Percentiles rank a stretch among this genome's conserved stretches.
These are phyloP conservation scores for Todus mexicanus DNA, from an alignment of 2,797 vertebrate species.

Conservation along the genomic window DNA sequence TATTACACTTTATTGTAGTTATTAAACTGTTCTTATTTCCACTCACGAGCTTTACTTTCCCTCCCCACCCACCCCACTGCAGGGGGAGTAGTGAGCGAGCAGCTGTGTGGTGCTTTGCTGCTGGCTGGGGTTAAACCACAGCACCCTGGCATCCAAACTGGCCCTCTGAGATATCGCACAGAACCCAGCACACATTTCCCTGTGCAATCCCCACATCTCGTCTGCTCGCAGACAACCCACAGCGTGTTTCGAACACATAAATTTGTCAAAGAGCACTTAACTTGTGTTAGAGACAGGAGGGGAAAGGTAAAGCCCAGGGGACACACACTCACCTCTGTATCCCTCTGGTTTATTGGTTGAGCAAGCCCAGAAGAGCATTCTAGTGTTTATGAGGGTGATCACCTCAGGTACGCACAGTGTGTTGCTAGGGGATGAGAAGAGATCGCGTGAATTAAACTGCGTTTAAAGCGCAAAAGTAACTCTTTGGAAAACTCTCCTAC, in stretches of 20 bases:
- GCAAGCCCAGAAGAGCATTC: slow-evolving; percentile 98
- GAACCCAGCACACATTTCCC: not conserved
- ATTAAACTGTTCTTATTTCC: not conserved
- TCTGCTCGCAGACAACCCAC: not conserved
- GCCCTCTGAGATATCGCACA: not conserved
- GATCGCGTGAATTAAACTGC: not conserved
- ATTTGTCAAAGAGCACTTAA: not conserved
- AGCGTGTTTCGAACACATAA: not conserved
- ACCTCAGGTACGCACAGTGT: slow-evolving; percentile 95
- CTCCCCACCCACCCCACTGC: not conserved
- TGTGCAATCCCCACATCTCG: not conserved
- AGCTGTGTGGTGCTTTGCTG: not conserved
- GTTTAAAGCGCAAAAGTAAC: not conserved
- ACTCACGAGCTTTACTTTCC: not conserved
- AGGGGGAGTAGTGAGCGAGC: not conserved
- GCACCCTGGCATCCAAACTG: not conserved
- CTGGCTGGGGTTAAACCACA: not conserved
- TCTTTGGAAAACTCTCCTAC: not conserved
- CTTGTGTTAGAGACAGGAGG: not conserved
- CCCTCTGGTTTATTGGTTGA: slow-evolving; percentile 97
- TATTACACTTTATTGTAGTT: not conserved
- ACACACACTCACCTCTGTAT: slow-evolving; percentile 85
- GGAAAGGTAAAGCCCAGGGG: not conserved
- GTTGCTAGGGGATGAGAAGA: slow-evolving; percentile 77
- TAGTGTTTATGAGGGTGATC: slow-evolving; percentile 91